Percentiles rank a stretch among this genome's conserved stretches.
These are phyloP conservation scores for Drosophila picticornis DNA, from an alignment of 2,888 invertebrate genomes.

Conservation along the genomic window DNA sequence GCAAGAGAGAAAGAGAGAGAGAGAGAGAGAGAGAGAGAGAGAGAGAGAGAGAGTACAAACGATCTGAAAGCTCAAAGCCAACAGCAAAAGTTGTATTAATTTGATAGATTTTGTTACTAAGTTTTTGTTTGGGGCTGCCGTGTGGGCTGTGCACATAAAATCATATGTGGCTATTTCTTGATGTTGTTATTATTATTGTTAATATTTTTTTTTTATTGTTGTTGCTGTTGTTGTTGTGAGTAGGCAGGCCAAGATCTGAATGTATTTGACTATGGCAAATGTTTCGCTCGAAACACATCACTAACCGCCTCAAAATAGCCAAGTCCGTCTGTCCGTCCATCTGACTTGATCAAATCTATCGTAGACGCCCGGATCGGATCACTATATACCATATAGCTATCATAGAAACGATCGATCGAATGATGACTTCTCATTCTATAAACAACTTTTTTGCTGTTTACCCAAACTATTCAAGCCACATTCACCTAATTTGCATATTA, in stretches of 20 bases:
- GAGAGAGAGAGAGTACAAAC: conserved; percentile 1
- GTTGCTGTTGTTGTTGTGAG: conserved; percentile 20
- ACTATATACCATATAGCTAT: background rate
- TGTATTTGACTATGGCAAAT: conserved; percentile 45
- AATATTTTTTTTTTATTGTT: background rate
- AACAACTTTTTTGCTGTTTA: background rate
- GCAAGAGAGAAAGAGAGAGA: background rate
- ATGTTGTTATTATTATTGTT: background rate
- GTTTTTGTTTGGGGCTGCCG: conserved; percentile 33
- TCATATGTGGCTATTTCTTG: conserved; percentile 3
- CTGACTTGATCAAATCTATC: background rate
- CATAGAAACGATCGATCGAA: background rate
- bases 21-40: background rate
- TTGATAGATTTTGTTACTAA: conserved; percentile 18
- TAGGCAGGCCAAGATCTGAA: conserved; percentile 41
- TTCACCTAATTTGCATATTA: background rate
- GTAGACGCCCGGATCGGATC: background rate
- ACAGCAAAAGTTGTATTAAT: conserved; percentile 45
- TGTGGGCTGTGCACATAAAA: conserved; percentile 56
- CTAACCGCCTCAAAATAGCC: background rate
- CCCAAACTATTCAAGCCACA: background rate
- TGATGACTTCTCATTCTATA: background rate
- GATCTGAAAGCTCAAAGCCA: conserved; percentile 23
- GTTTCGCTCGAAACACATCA: background rate
- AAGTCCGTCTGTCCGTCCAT: background rate